Percentiles rank a stretch among this genome's conserved stretches.
These are phyloP conservation scores for Conops quadrifasciatus DNA, from an alignment of 2,888 invertebrate species.

Conservation along the genomic window DNA sequence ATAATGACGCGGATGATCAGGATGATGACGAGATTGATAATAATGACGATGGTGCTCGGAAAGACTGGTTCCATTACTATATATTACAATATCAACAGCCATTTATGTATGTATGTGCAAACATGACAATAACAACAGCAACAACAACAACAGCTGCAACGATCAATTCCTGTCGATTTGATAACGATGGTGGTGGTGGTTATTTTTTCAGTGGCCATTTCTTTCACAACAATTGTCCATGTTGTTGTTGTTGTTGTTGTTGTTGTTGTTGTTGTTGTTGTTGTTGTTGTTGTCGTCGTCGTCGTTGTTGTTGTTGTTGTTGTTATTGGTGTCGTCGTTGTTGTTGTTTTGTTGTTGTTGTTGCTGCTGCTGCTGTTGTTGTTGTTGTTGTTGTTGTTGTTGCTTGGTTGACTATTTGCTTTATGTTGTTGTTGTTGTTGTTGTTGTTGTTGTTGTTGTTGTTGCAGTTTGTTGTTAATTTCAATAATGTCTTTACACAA, in stretches of 20 bases:
- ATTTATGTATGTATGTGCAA: too few relatives aligned
- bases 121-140: background rate
- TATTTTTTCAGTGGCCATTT: background rate
- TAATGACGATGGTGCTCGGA: too few relatives aligned
- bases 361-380: background rate
- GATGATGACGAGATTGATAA: background rate
- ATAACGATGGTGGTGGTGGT: background rate
- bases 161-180: background rate
- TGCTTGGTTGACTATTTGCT: background rate
- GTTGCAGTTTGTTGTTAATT: too few relatives aligned
- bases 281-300: constrained; percentile 1
- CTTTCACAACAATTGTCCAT: too few relatives aligned
- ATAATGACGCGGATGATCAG: background rate
- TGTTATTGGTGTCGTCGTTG: background rate
- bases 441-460: background rate
- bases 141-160: background rate
- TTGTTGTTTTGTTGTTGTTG: too few relatives aligned
- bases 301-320: background rate
- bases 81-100: too few relatives aligned
- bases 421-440: background rate
- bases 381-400: background rate
- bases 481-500: too few relatives aligned
- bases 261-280: background rate
- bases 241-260: background rate
- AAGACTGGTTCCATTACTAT: too few relatives aligned